Base-by-base conservation (phyloP, 92 coral and sea anemone genomes). In the Epizoanthus rinbou region DNA sequence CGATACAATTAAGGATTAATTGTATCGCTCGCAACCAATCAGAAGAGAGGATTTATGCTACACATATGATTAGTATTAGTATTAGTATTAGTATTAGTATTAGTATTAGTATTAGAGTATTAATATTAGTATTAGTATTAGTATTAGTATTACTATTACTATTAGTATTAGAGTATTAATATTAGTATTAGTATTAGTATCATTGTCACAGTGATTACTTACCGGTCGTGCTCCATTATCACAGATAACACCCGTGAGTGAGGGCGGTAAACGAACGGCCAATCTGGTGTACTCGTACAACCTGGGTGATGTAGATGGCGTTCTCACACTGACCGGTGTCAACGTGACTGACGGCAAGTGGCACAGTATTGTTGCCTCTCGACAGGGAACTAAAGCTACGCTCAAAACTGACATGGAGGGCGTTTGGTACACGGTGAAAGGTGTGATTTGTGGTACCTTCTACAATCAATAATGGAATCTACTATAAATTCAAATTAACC, bases 331-430 rank as follows among this genome's bases (percentile, higher is more conserved):
- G 79, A 84, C 88, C 81, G 88, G 90, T 68, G 87, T 80, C 79
- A 83, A 86, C 80, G 91, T 95, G 60, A 91, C 95, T 24, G 92
- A 95, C 75, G 98, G 98, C 23, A 87, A 91, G 64, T 95, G 98
- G 98, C 91, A 86, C 60, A 82, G 88, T 53, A 87, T 95, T 75
- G 86, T 78, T 82, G 93, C 93, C 24, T 63, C 68, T 35, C 88
- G 98, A 22, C 83, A 93, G 47, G 86, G 98, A 57, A 95, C 86
- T 25, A 74, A 74, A 50, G 88, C 93, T 37, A 83, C 72, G 75
- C 89, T 95, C 24, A 90, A 90, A 33, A 92, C 92, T 66, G 89
- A 86, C 75, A 75, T 75, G 68, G 81, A 91, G 15, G 93, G 93
- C 35, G 83, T 74, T 33, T 82, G 86, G 57, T 91, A 90, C 80